These are phyloP conservation scores for Colistium nudipinnis DNA, from an alignment of 2,113 vertebrate species.

Conservation along the genomic window DNA sequence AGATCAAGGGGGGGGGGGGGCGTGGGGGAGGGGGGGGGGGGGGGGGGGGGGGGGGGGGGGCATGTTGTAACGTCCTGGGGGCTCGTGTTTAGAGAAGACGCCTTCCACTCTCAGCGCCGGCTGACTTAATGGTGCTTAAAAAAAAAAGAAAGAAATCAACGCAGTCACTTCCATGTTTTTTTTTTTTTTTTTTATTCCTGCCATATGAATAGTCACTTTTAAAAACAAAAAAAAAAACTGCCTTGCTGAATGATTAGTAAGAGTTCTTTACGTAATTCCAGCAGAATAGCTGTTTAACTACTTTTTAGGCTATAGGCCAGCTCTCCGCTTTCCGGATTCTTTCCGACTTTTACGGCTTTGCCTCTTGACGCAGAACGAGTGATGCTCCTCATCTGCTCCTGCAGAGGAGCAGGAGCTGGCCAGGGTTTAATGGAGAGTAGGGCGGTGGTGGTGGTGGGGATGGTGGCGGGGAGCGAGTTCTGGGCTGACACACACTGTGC, in stretches of 20 bases:
- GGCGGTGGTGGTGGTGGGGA: conserved; percentile 22
- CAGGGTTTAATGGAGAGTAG: conserved; percentile 19
- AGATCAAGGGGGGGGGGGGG: neutral
- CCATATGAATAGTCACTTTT: conserved; percentile 75
- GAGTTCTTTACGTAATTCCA: conserved; percentile 53
- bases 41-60: neutral
- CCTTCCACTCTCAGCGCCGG: conserved; percentile 2
- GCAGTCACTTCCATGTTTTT: conserved; percentile 41
- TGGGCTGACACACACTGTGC: conserved; percentile 36
- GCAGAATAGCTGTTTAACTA: conserved; percentile 67
- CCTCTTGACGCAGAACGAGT: conserved; percentile 4
- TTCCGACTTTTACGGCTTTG: conserved; percentile 32
- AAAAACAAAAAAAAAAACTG: conserved; percentile 34
- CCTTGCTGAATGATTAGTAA: conserved; percentile 32
- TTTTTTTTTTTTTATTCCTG: conserved; percentile 68
- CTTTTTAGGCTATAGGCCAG: conserved; percentile 60
- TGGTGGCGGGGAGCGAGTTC: no score
- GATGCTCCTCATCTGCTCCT: conserved; percentile 3
- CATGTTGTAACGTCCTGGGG: no score
- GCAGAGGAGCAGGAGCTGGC: conserved; percentile 25
- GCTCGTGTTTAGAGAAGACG: conserved; percentile 6
- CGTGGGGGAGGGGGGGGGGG: neutral
- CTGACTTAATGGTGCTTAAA: conserved; percentile 25
- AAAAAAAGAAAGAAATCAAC: conserved; percentile 45
- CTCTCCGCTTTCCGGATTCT: conserved; percentile 36